Percentiles rank a stretch among this genome's conserved stretches.
phyloP scores from a whole-genome alignment of 2,888 invertebrate species.

The Cyaniris semiargus region DNA sequence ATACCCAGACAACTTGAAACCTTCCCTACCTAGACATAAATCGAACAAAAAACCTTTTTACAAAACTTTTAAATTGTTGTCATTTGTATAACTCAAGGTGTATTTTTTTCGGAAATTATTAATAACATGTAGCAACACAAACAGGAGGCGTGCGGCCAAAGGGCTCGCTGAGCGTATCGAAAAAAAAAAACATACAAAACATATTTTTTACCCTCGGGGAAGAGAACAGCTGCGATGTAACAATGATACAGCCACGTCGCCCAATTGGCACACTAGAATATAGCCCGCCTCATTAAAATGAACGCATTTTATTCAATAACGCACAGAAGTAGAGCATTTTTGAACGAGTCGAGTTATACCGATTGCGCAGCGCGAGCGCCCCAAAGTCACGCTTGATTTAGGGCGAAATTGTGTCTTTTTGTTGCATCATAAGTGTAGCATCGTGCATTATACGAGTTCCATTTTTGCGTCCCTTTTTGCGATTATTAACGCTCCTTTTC shows the following conservation, averaged over 20 bases:
- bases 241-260: conserved; percentile 77
- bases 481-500: conserved; percentile 41
- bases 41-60: background rate
- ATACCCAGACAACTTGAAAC: background rate
- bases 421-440: conserved; percentile 75
- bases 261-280: conserved; percentile 62
- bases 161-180: conserved; percentile 56
- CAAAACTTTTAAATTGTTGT: conserved; percentile 4
- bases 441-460: conserved; percentile 54
- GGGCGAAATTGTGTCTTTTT: conserved; percentile 76
- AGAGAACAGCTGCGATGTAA: conserved; percentile 76
- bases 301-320: conserved; percentile 36
- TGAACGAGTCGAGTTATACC: conserved; percentile 55
- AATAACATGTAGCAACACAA: conserved; percentile 43
- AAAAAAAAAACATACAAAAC: conserved; percentile 69
- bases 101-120: conserved; percentile 18
- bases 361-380: conserved; percentile 65
- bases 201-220: conserved; percentile 76
- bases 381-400: conserved; percentile 78
- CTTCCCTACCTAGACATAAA: background rate
- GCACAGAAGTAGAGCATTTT: conserved; percentile 38
- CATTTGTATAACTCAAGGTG: conserved; percentile 22
- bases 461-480: conserved; percentile 26
- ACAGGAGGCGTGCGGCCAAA: conserved; percentile 59
- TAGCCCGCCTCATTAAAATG: conserved; percentile 52